These are phyloP conservation scores for Epizoanthus scotinus DNA, from an alignment of 92 coral and sea anemone genomes.

Conservation along the genomic window DNA sequence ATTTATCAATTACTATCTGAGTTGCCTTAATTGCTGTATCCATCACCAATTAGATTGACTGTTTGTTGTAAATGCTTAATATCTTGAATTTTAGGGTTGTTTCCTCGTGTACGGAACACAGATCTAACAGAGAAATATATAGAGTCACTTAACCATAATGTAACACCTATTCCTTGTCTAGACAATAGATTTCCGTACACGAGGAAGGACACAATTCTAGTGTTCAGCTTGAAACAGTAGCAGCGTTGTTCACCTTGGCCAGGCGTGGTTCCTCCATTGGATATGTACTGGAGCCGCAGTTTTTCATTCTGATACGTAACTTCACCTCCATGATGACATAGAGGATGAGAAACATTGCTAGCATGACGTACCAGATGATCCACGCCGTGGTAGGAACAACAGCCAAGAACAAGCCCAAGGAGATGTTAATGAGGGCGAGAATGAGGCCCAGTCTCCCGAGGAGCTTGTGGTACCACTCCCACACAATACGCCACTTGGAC, in stretches of 20 bases:
- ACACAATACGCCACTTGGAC: conserved; percentile 66
- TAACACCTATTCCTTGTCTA: too few relatives aligned
- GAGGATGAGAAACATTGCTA: conserved; percentile 55
- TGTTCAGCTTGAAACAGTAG: conserved; percentile 8
- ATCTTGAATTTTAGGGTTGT: background rate
- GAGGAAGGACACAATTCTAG: too few relatives aligned
- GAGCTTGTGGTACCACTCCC: conserved; percentile 89
- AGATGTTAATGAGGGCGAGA: conserved; percentile 93
- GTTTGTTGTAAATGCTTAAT: background rate
- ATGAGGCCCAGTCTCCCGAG: conserved; percentile 81
- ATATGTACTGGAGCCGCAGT: conserved; percentile 29
- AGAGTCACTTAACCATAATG: too few relatives aligned
- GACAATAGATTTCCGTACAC: too few relatives aligned
- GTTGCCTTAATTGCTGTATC: too few relatives aligned
- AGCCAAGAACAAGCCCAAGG: conserved; percentile 87
- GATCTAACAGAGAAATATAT: too few relatives aligned
- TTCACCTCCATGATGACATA: conserved; percentile 79
- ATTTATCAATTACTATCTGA: too few relatives aligned
- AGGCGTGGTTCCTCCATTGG: conserved; percentile 35
- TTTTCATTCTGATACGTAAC: conserved; percentile 24
- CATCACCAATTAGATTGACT: background rate
- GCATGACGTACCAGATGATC: conserved; percentile 85
- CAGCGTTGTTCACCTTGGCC: conserved; percentile 21
- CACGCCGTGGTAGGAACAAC: conserved; percentile 86
- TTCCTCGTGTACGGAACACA: too few relatives aligned